Conservation (phyloP, 2,797 vertebrate genomes). For the Gambelia wislizenii region DNA sequence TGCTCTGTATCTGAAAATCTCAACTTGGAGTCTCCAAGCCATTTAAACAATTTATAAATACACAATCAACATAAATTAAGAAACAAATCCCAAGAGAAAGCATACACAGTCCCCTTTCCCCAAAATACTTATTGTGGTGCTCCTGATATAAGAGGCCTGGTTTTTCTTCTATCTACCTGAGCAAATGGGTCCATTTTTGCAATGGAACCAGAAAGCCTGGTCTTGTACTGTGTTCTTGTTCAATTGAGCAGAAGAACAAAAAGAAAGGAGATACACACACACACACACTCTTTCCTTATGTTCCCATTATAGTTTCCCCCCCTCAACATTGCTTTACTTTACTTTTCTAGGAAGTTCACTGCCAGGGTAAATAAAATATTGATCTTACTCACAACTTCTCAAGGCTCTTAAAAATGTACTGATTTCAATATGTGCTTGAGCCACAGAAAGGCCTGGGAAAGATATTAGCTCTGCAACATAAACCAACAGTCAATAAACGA, state of each 20-base stretch:
- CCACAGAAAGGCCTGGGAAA: neutral
- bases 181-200: neutral
- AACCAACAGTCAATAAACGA: slow-evolving; percentile 21
- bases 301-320: neutral
- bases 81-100: neutral
- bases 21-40: neutral
- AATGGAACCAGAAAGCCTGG: neutral
- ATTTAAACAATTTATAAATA: neutral
- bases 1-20: neutral
- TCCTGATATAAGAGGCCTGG: neutral
- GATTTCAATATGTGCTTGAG: slow-evolving; percentile 6
- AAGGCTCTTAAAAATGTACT: neutral
- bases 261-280: too few relatives aligned
- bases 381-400: neutral
- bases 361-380: slow-evolving; percentile 6
- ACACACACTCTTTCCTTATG: too few relatives aligned
- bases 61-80: neutral
- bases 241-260: neutral
- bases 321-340: neutral
- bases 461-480: slow-evolving; percentile 20
- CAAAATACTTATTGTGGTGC: neutral
- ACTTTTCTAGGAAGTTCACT: neutral
- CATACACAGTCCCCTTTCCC: neutral
- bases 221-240: neutral
- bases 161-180: neutral